Conservation (phyloP, 2,797 vertebrate genomes). For the Parauchenoglanis ngamensis region DNA sequence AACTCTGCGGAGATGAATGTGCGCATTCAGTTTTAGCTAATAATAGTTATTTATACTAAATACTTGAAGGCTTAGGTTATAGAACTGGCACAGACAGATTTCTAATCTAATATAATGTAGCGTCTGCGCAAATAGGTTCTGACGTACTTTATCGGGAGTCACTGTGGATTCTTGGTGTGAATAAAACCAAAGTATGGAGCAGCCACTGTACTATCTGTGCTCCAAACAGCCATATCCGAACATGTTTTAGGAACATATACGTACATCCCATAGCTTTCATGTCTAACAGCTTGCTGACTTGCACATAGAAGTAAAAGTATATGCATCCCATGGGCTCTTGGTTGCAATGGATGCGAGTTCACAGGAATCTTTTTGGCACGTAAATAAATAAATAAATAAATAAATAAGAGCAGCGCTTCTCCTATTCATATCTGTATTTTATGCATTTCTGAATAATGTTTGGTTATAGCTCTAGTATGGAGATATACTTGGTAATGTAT, state of each 20-base stretch:
- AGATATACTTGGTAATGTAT: background rate
- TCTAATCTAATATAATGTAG: background rate
- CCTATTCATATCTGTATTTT: constrained; percentile 9
- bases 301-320: background rate
- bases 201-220: background rate
- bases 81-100: background rate
- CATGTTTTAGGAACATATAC: too few relatives aligned
- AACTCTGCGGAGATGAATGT: background rate
- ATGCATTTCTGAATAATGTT: background rate
- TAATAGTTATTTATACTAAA: background rate
- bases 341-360: background rate
- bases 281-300: background rate
- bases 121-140: background rate
- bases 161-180: background rate
- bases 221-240: background rate
- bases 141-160: background rate
- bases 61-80: background rate
- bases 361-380: background rate
- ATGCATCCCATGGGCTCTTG: background rate
- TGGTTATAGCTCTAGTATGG: background rate
- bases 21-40: background rate
- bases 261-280: background rate
- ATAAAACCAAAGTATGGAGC: background rate
- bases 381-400: background rate
- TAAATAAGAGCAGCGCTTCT: background rate